phyloP scores from a whole-genome alignment of 1,140 invertebrate genomes.

The Venustaconcha ellipsiformis region DNA sequence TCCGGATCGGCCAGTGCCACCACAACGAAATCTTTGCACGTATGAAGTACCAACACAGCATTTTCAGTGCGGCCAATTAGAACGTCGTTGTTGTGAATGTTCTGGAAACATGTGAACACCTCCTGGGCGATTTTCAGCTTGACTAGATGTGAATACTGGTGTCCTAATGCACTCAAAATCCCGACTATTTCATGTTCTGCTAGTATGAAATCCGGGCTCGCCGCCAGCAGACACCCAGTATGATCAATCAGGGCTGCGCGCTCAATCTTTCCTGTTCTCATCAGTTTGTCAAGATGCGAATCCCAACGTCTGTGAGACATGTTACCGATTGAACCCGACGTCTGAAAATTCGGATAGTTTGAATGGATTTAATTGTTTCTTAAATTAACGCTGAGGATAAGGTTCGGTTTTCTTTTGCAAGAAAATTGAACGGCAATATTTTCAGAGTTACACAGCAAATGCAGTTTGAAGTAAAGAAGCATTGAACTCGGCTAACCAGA shows the following conservation, averaged over 20 bases:
- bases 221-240: slow-evolving; percentile 3
- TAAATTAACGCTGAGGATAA: too few species aligned
- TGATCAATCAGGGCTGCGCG: slow-evolving; percentile 1
- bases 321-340: too few species aligned
- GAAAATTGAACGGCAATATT: too few species aligned
- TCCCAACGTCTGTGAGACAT: neutral
- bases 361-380: too few species aligned
- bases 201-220: neutral
- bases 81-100: slow-evolving; percentile 4
- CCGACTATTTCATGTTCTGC: neutral
- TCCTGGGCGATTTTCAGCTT: slow-evolving; percentile 2
- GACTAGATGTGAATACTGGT: slow-evolving; percentile 6
- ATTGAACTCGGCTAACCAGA: too few species aligned
- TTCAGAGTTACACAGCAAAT: too few species aligned
- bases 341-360: too few species aligned
- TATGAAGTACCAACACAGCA: slow-evolving; percentile 12
- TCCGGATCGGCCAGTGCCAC: slow-evolving; percentile 20
- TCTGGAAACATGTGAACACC: slow-evolving; percentile 7
- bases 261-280: slow-evolving; percentile 13
- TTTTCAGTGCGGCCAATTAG: slow-evolving; percentile 10
- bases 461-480: too few species aligned
- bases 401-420: too few species aligned
- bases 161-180: slow-evolving; percentile 2
- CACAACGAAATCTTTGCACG: slow-evolving; percentile 10
- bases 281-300: neutral